phyloP scores from a whole-genome alignment of 2,113 vertebrate species.

The Neomonachus schauinslandi region DNA sequence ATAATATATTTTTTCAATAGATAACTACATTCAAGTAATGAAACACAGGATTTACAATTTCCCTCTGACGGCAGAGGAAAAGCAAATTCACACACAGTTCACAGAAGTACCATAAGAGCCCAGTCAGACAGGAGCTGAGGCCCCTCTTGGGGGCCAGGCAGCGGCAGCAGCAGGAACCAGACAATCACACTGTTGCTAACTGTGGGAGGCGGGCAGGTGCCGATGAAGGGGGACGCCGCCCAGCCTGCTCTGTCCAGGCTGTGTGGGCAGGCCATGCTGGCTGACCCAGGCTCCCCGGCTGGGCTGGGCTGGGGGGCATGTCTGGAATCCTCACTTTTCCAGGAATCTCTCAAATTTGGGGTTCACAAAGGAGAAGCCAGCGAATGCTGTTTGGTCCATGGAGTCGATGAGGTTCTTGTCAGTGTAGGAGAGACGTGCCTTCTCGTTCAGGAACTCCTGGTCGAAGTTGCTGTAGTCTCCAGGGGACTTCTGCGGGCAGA shows the following conservation, averaged over 20 bases:
- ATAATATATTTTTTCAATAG: conserved; percentile 81
- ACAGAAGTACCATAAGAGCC: conserved; percentile 82
- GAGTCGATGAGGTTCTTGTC: conserved; percentile 99
- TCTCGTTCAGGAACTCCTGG: conserved; percentile 97
- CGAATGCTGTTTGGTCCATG: conserved; percentile 96
- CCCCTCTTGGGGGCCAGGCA: neutral
- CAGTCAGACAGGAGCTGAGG: conserved; percentile 72
- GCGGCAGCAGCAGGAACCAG: conserved; percentile 63
- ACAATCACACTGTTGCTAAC: conserved; percentile 50
- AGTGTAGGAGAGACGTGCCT: conserved; percentile 94
- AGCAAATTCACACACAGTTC: conserved; percentile 85
- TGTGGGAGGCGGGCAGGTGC: neutral
- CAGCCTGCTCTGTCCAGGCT: neutral
- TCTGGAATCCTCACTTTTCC: conserved; percentile 86
- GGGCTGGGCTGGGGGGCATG: neutral
- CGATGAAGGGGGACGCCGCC: neutral
- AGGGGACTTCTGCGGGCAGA: conserved; percentile 90
- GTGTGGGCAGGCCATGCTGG: neutral
- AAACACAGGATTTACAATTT: conserved; percentile 88
- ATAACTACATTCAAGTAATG: conserved; percentile 92
- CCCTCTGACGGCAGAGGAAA: conserved; percentile 77
- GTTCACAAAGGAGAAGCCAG: conserved; percentile 97
- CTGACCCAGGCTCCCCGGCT: neutral
- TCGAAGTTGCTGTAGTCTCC: conserved; percentile 98
- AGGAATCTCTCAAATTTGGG: conserved; percentile 93